Percentiles rank a stretch among this genome's conserved stretches.
phyloP scores from a whole-genome alignment of 2,888 invertebrate species.

The Trachelus iudaicus region DNA sequence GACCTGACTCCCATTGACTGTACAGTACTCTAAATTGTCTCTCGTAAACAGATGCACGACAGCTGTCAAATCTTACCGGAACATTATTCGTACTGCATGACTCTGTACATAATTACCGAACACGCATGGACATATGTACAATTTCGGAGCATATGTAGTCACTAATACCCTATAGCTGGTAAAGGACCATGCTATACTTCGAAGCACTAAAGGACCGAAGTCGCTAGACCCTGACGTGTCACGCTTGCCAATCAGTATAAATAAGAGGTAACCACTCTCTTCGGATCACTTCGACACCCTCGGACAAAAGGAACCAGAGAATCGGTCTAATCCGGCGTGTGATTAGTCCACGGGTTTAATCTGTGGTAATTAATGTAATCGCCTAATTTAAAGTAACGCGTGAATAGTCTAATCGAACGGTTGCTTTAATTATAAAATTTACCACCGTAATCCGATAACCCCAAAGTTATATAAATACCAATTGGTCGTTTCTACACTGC shows the following conservation, averaged over 20 bases:
- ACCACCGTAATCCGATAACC: neutral
- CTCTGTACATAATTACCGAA: neutral
- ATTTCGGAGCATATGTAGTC: neutral
- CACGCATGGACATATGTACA: neutral
- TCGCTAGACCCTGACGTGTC: slow-evolving; percentile 32
- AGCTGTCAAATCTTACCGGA: neutral
- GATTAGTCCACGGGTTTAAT: neutral
- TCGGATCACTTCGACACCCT: neutral
- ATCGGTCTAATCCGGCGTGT: slow-evolving; percentile 2
- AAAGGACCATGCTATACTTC: neutral
- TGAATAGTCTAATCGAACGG: neutral
- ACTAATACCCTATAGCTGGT: neutral
- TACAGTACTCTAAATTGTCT: neutral
- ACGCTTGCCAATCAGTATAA: slow-evolving; percentile 25
- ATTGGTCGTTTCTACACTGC: neutral
- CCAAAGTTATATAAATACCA: neutral
- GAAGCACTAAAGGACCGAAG: slow-evolving; percentile 16
- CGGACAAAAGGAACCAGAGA: neutral
- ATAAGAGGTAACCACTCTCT: slow-evolving; percentile 21
- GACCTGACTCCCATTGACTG: neutral
- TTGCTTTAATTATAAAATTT: neutral
- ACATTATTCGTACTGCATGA: neutral
- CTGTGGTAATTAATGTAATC: neutral
- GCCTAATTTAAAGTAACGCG: neutral
- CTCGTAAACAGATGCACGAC: neutral